Evolutionary conservation across 2,888 invertebrate genomes (phyloP).

Genomic region (Chymomyza fuscimana): DNA sequence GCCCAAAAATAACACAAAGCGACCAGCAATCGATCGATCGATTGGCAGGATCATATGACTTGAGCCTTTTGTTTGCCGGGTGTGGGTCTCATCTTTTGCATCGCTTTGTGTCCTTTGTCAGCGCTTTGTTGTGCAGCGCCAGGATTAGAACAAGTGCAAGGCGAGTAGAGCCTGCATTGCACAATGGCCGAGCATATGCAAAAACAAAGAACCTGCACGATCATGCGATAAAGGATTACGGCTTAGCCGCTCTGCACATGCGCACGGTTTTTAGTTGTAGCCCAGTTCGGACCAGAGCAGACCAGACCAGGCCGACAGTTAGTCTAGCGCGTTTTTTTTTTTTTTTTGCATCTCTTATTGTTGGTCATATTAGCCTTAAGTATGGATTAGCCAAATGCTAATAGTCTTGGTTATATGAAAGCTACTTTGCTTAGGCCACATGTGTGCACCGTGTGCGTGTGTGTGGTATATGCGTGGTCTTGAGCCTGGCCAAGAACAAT

Average conservation of each 20-base stretch:
- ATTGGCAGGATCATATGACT: constrained; percentile 18
- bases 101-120: constrained; percentile 61
- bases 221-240: constrained; percentile 62
- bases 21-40: constrained; percentile 27
- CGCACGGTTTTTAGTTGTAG: neutral
- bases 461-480: neutral
- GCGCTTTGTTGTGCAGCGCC: constrained; percentile 14
- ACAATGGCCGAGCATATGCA: constrained; percentile 50
- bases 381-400: constrained; percentile 67
- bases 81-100: constrained; percentile 24
- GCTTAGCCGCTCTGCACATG: neutral
- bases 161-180: constrained; percentile 40
- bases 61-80: constrained; percentile 10
- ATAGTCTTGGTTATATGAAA: constrained; percentile 60
- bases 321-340: constrained; percentile 42
- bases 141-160: constrained; percentile 61
- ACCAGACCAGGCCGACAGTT: constrained; percentile 32
- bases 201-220: constrained; percentile 63
- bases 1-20: constrained; percentile 32
- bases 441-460: neutral
- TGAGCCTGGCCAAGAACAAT: constrained; percentile 33
- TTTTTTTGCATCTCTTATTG: neutral
- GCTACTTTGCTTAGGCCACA: constrained; percentile 40
- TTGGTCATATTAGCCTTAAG: constrained; percentile 51
- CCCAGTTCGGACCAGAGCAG: constrained; percentile 8